Conservation (phyloP, 2,113 vertebrate species). For the Aythya baeri region DNA sequence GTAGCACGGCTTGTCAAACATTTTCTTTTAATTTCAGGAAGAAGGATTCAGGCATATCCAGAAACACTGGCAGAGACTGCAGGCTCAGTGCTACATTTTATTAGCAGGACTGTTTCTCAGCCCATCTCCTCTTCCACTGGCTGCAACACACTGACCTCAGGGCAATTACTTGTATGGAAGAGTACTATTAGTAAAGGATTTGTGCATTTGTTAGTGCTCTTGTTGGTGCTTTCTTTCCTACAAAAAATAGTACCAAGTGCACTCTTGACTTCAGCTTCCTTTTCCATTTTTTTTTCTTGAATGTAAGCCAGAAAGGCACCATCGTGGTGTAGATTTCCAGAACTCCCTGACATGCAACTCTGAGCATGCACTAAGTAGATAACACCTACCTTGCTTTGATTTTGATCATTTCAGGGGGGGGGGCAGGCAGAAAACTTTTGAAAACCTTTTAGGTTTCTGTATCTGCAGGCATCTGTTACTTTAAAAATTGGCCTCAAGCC, state of each 20-base stretch:
- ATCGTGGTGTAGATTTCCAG: background rate
- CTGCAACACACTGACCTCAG: background rate
- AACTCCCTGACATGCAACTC: background rate
- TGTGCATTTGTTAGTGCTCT: background rate
- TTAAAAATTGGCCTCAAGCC: background rate
- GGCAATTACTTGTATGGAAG: background rate
- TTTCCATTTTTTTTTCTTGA: conserved; percentile 1
- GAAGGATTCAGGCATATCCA: background rate
- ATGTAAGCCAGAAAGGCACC: background rate
- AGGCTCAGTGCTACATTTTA: background rate
- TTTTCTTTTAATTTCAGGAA: conserved; percentile 6
- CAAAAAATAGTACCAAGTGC: background rate
- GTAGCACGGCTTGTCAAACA: background rate
- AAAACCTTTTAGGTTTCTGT: background rate
- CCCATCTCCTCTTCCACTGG: background rate
- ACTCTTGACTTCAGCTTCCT: background rate
- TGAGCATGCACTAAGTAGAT: background rate
- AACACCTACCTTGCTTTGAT: background rate
- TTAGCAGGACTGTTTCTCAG: background rate
- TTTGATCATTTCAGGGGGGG: background rate
- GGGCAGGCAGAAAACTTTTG: background rate
- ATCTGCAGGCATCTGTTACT: background rate
- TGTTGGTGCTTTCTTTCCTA: background rate
- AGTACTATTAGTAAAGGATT: background rate
- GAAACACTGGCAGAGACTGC: background rate